These are phyloP conservation scores for Tympanuchus pallidicinctus DNA, from an alignment of 2,113 vertebrate species.

Conservation along the genomic window DNA sequence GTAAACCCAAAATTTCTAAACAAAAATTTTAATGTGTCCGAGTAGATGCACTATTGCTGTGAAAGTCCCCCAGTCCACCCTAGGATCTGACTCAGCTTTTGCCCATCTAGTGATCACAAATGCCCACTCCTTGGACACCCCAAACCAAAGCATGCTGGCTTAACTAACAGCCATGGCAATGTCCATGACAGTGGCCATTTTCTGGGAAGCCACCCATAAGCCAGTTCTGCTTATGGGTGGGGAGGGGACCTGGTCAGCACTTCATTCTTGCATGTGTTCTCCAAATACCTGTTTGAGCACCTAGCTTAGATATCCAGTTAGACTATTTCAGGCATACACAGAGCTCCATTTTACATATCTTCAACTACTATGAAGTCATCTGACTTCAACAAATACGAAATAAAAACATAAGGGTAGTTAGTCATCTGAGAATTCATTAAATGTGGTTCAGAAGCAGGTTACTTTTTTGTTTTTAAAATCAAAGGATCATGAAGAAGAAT, in stretches of 20 bases:
- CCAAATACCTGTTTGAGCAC: not conserved
- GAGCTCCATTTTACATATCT: rapidly evolving
- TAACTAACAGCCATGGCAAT: not conserved
- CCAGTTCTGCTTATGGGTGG: not conserved
- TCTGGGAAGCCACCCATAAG: not conserved
- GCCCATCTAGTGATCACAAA: rapidly evolving
- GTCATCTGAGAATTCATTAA: not conserved
- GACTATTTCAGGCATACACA: rapidly evolving
- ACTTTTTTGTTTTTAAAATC: not conserved
- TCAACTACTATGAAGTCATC: not conserved
- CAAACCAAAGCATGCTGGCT: not conserved
- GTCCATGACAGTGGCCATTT: rapidly evolving
- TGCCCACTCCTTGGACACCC: not conserved
- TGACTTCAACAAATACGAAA: not conserved
- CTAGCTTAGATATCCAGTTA: not conserved
- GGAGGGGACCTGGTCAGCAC: not conserved
- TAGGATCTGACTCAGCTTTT: rapidly evolving
- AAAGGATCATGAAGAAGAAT: not conserved
- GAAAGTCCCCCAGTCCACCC: not conserved
- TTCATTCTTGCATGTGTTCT: not conserved
- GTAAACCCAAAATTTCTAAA: not conserved
- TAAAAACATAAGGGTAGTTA: not conserved
- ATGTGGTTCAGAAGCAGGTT: not conserved
- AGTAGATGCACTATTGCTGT: not conserved
- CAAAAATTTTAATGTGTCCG: not conserved